Evolutionary conservation across 2,888 invertebrate species (phyloP), one percentile per base, ranked within the genome.

Genomic region (Coremacera marginata): DNA sequence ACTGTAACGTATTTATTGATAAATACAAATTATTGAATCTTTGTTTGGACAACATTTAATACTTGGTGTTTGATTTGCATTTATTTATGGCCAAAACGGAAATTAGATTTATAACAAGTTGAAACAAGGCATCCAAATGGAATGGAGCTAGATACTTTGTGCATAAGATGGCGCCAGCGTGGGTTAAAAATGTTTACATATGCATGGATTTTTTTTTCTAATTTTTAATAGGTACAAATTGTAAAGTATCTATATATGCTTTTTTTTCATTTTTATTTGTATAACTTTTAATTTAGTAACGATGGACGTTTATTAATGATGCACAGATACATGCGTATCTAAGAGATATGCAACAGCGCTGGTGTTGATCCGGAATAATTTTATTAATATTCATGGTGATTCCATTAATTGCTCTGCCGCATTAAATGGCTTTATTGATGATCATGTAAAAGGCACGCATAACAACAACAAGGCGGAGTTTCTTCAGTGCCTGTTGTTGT

Each of bases 151-250:
- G 57, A 3, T 22, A 60, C 11, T 19, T 68, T 27, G 68, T 19
- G 60, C 70, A 60, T 75, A 75, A 75, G 75, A 65, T 85, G 86
- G 88, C 88, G 86, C 86, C 86, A 86, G 84, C 82, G 86, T 86
- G 83, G 86, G 87, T 76, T 83, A 81, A 80, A 83, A 84, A 83
- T 86, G 84, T 87, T 85, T 86, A 86, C 82, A 84, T 83, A 82
- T 84, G 22, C 34, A 44, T 25, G 22, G 19, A 16, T 49, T 25
- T 14, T 67, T 37, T 14, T 34, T 5, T 65, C 65, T 16, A n/a
- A 44, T 67, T 60, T 52, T 44, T 49, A 31, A 19, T 63, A 31
- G 65, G 49, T 44, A 52, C 65, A 34, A 55, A 51, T 49, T 63
- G 62, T 19, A n/a, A 3, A 57, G 37, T 16, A 37, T 16, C 22